phyloP scores from a whole-genome alignment of 2,113 vertebrate genomes.

The Pan troglodytes region NHGRI_mPanTro3-v2.1_pri NC_072413.2:104159501-104160000 shows the following conservation, averaged over 20 bases:
- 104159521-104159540: no score
- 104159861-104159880: neutral
- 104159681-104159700: neutral
- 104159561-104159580: no score
- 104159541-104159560: no score
- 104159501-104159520: no score
- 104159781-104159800: neutral
- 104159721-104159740: neutral
- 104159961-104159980: neutral
- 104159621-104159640: neutral
- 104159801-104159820: no score
- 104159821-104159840: no score
- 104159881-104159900: rapidly evolving
- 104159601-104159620: neutral
- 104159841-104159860: no score
- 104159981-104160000: neutral
- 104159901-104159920: neutral
- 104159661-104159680: neutral
- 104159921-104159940: neutral
- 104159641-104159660: neutral
- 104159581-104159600: no score
- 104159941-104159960: neutral
- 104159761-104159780: neutral
- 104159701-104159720: neutral
- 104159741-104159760: neutral